These are phyloP conservation scores for Sialis fuliginosa DNA, from an alignment of 2,888 invertebrate genomes.

Conservation along the genomic window DNA sequence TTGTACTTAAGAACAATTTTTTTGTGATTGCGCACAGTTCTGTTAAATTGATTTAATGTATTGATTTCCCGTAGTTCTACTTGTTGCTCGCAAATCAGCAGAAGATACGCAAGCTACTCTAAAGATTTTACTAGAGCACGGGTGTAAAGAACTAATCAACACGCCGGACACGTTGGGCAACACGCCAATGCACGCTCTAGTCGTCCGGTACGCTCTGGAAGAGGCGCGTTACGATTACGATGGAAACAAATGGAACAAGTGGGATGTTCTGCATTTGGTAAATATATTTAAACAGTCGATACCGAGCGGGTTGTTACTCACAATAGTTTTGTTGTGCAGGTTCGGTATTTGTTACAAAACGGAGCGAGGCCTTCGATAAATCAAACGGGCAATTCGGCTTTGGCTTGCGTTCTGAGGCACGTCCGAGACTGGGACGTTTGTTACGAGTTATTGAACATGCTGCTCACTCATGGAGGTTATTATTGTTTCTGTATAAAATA, in stretches of 20 bases:
- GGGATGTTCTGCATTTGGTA: conserved; percentile 54
- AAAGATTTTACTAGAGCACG: conserved; percentile 49
- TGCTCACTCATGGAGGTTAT: conserved; percentile 38
- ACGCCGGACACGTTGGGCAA: conserved; percentile 54
- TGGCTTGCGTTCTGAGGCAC: conserved; percentile 51
- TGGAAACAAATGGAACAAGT: conserved; percentile 43
- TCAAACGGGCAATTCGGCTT: conserved; percentile 47
- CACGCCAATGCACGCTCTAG: conserved; percentile 49
- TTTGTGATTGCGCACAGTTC: too few relatives aligned
- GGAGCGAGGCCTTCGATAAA: conserved; percentile 50
- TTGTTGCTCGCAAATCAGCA: conserved; percentile 48
- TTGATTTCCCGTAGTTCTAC: conserved; percentile 41
- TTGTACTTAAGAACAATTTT: neutral
- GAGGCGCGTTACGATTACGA: conserved; percentile 48
- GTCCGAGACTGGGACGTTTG: conserved; percentile 51
- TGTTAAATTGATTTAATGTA: too few relatives aligned
- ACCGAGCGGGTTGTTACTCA: neutral
- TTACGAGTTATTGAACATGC: conserved; percentile 39
- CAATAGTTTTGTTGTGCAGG: neutral
- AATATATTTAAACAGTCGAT: neutral
- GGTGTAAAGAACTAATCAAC: conserved; percentile 54
- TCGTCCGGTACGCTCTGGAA: conserved; percentile 46
- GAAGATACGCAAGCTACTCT: conserved; percentile 53
- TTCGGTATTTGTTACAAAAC: conserved; percentile 36
- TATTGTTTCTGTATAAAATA: neutral